phyloP scores from a whole-genome alignment of 2,888 invertebrate species.

The Lasioglossum figueresi region DNA sequence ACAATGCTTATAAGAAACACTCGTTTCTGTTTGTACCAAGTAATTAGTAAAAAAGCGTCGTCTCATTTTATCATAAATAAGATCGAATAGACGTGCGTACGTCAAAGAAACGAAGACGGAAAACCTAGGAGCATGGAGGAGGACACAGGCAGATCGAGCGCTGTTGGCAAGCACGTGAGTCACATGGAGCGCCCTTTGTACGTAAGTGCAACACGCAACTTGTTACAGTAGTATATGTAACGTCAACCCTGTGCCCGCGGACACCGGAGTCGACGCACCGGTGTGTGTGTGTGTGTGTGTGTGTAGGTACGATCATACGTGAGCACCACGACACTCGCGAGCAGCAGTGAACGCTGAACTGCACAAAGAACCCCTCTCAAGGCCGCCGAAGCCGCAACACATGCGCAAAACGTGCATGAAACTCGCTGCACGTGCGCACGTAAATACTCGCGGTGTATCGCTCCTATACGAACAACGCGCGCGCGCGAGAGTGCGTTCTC shows the following conservation, averaged over 20 bases:
- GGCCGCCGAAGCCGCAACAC: conserved; percentile 73
- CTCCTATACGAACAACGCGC: background rate
- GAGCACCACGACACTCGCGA: conserved; percentile 45
- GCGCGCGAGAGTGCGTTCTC: background rate
- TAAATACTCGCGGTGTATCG: conserved; percentile 11
- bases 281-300: conserved; percentile 10
- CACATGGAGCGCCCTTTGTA: conserved; percentile 78
- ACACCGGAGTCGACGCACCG: background rate
- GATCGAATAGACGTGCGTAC: background rate
- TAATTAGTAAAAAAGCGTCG: too few species aligned
- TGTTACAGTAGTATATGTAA: conserved; percentile 73
- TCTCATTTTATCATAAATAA: too few species aligned
- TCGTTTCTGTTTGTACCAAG: too few species aligned
- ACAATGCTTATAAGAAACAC: too few species aligned
- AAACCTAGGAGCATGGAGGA: conserved; percentile 31
- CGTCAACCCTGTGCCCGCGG: conserved; percentile 48
- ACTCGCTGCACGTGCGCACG: conserved; percentile 48
- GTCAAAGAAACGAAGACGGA: conserved; percentile 18
- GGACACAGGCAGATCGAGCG: conserved; percentile 24
- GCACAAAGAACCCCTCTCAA: conserved; percentile 83
- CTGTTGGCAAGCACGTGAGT: conserved; percentile 74
- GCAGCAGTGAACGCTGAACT: conserved; percentile 75
- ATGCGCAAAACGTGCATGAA: conserved; percentile 30
- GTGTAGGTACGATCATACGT: conserved; percentile 21
- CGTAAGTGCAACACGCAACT: conserved; percentile 74